phyloP scores from a whole-genome alignment of 2,113 vertebrate genomes.

The Trematomus loennbergii region DNA sequence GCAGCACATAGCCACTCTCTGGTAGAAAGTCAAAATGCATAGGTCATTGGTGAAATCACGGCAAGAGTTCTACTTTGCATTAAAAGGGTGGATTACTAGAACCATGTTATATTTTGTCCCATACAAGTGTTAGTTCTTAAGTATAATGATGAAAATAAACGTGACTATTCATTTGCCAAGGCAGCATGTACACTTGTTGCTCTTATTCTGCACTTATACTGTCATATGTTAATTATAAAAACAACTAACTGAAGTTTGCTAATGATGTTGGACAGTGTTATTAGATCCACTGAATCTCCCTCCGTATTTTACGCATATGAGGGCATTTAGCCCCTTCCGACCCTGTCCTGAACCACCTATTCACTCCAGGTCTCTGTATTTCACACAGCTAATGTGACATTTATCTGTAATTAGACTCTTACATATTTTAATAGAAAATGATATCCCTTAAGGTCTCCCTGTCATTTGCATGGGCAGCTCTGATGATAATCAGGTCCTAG shows the following conservation, averaged over 20 bases:
- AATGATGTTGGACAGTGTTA: conserved; percentile 62
- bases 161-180: no score
- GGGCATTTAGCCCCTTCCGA: conserved; percentile 25
- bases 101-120: background rate
- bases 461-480: conserved; percentile 84
- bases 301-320: conserved; percentile 27
- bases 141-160: background rate
- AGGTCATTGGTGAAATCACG: background rate
- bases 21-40: background rate
- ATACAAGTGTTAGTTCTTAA: background rate
- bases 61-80: background rate
- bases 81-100: background rate
- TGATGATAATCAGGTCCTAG: conserved; percentile 80
- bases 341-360: conserved; percentile 49
- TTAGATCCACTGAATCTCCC: conserved; percentile 37
- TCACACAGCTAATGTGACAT: conserved; percentile 82
- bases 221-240: conserved; percentile 47
- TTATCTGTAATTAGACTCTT: conserved; percentile 85
- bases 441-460: conserved; percentile 85
- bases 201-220: conserved; percentile 20
- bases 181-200: background rate
- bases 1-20: background rate
- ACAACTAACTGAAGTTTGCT: conserved; percentile 38
- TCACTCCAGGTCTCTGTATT: conserved; percentile 77
- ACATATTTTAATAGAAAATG: conserved; percentile 84